phyloP scores from a whole-genome alignment of 2,113 vertebrate species.

The Condylura cristata region DNA sequence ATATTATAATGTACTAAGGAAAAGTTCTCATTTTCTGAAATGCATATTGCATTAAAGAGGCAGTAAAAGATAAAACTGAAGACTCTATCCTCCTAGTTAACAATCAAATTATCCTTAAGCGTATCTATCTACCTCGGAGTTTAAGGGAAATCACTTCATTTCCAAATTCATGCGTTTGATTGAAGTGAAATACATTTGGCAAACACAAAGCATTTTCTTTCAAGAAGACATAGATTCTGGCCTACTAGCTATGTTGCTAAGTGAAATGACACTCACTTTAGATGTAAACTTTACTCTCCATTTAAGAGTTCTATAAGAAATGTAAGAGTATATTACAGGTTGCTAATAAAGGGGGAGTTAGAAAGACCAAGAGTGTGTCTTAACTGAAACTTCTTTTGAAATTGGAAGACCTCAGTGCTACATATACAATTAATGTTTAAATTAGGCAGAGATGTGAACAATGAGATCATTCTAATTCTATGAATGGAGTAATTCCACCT shows the following conservation, averaged over 20 bases:
- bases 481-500: conserved; percentile 16
- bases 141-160: neutral
- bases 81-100: neutral
- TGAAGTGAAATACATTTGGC: neutral
- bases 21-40: conserved; percentile 46
- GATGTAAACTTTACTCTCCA: neutral
- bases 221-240: neutral
- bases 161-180: neutral
- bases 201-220: conserved; percentile 26
- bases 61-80: conserved; percentile 21
- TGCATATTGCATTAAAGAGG: neutral
- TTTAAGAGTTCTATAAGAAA: neutral
- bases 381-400: conserved; percentile 47
- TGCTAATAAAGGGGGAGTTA: neutral
- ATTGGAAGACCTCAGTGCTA: conserved; percentile 17
- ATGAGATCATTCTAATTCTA: conserved; percentile 45
- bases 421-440: conserved; percentile 15
- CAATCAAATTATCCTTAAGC: neutral
- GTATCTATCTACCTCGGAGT: neutral
- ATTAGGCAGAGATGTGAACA: conserved; percentile 28
- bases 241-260: neutral
- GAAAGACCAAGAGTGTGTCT: neutral
- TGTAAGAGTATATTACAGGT: neutral
- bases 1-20: neutral
- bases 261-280: neutral